Evolutionary conservation across 2,888 invertebrate genomes (phyloP), one percentile per base, ranked within the genome.

Genomic region (Tipula unca): DNA sequence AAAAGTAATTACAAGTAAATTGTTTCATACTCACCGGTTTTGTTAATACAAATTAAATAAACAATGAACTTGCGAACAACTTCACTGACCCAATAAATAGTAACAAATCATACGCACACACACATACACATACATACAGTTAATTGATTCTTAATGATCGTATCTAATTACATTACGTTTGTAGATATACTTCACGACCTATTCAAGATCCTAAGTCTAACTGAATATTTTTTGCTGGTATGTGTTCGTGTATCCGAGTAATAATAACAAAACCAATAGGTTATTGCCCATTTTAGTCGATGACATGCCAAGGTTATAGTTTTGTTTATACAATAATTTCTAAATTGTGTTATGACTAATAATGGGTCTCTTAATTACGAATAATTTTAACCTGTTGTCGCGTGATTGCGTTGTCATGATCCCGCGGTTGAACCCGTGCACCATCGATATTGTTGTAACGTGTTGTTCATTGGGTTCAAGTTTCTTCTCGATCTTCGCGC

Each of bases 271-370:
- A 69, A 3, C 69, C 69, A 69, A 69, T 10, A 69, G 69, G 69
- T 69, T 69, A 69, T 69, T 69, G 69, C 25, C 69, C 69, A 69
- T 69, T 69, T 69, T 69, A 69, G 69, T 69, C 69, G 69, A 69
- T 69, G 69, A 69, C 69, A 69, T 25, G 69, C 69, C 69, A 69
- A 69, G 69, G 69, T 25, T 69, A 69, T 20, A n/a, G n/a, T 69
- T 69, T 69, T 69, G 69, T 69, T 69, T 69, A n/a, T n/a, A n/a
- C n/a, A n/a, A 69, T 69, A 25, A 69, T 69, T 2, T 69, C 69
- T 69, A 69, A 69, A 10, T 25, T 10, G 14, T 8, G 20, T 69
- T 69, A 69, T 69, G 69, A 69, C 69, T 69, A 69, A 69, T n/a
- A 42, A n/a, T n/a, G n/a, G 1, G 48, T 25, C 13, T 69, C 69